phyloP scores from a whole-genome alignment of 2,888 invertebrate genomes.

The Cephus pulcher region DNA sequence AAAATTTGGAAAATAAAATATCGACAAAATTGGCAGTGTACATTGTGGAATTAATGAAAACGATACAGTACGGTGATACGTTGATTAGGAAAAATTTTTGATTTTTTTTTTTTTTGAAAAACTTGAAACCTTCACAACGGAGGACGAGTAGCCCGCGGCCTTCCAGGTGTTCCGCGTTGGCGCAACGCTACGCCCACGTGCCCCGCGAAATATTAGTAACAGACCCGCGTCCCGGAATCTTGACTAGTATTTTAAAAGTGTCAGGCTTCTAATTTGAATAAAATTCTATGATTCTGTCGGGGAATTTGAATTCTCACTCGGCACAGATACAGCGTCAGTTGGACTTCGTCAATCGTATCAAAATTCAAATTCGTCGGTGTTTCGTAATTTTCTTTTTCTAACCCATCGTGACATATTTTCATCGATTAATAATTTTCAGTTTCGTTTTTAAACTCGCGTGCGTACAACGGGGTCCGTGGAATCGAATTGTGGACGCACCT shows the following conservation, averaged over 20 bases:
- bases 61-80: not conserved
- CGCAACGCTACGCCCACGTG: conserved; percentile 30
- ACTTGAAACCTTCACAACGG: not conserved
- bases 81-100: not conserved
- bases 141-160: not conserved
- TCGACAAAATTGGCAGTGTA: not conserved
- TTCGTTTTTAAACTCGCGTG: no score
- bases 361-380: not conserved
- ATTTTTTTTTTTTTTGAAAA: not conserved
- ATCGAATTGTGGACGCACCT: no score
- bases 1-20: not conserved
- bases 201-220: conserved; percentile 21
- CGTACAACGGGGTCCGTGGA: not conserved
- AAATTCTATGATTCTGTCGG: not conserved
- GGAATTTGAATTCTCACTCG: not conserved
- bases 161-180: conserved; percentile 29
- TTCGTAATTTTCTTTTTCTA: not conserved
- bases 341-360: not conserved
- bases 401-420: not conserved
- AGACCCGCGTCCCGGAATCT: conserved; percentile 20
- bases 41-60: not conserved
- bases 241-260: conserved; percentile 23
- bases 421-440: not conserved
- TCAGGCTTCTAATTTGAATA: conserved; percentile 3
- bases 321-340: not conserved